Evolutionary conservation across 2,888 invertebrate genomes (phyloP), one percentile per base, ranked within the genome.

Genomic region (Dryocosmus kuriphilus): DNA sequence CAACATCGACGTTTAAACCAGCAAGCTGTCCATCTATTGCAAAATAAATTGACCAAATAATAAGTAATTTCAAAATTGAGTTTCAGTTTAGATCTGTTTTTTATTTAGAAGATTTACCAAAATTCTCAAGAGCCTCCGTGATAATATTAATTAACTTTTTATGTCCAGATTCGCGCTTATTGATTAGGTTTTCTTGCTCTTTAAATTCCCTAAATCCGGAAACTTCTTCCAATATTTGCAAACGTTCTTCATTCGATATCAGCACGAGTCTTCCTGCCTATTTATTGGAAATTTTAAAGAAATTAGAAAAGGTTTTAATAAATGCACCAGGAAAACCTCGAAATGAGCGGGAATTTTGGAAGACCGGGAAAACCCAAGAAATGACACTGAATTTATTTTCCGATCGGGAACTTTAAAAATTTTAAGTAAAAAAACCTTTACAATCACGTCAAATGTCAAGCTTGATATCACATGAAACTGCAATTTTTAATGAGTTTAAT

Each of bases 151-250:
- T 27, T 60, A 24, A 24, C 14, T 14, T 60, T 14, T 60, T 9
- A 14, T 60, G 24, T 11, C 2, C 16, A 14, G 14, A 1, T 60
- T 27, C 57, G 6, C 22, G 9, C 6, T 60, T 60, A 60, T 27
- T 60, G 6, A 60, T 60, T 1, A 27, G 22, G 1, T 60, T 14
- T 27, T 27, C 24, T 5, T 14, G 14, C 57, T 27, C 57, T 24
- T 27, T 22, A 16, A 27, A 22, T 24, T 24, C 9, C 14, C 16
- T 14, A 22, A 14, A 60, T 27, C 16, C 16, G 3, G 65, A 41
- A 65, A 65, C 22, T 24, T 65, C 65, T 65, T 65, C 16, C 3
- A 65, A 38, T 24, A 65, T 11, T 22, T 65, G 16, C 16, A 65
- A 24, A 7, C 41, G 65, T 16, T 41, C 11, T 22, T 38, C 22